Evolutionary conservation across 2,888 invertebrate species (phyloP), one percentile per base, ranked within the genome.

Genomic region (Lottia gigantea): DNA sequence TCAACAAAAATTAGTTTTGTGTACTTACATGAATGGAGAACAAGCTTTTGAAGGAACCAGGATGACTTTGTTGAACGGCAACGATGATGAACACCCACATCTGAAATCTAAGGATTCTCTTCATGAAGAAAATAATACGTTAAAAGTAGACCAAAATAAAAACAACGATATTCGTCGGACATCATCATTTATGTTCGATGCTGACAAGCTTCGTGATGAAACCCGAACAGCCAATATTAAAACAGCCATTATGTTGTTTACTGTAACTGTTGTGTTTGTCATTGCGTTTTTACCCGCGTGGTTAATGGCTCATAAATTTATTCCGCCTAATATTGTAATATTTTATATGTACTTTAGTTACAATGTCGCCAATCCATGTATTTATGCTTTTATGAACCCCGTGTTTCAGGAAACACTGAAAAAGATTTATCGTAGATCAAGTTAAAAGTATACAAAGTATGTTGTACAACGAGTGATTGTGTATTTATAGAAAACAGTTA

Each of bases 311-410:
- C 78, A 82, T n/a, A 68, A 77, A 14, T 64, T 85, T 25, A 75
- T 87, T 2, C 68, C 76, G 2, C 78, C 80, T 73, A 82, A 83
- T 67, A 73, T 80, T n/a, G 79, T 83, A 23, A 76, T 87, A 7
- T 88, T 88, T 75, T 87, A 88, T 74, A 78, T 86, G 68, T 88
- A 88, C 77, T 88, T 87, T 73, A 82, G 83, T 15, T 88, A 88
- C 76, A 88, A 88, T 74, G 87, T 87, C 31, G 87, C 86, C 66
- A 88, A 88, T 71, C 87, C 88, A 2, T 85, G 88, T 68, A 87
- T 88, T 66, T 88, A 88, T 73, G 86, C 87, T 46, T 88, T 88
- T 74, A 87, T 88, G 85, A 88, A 88, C 76, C 82, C 82, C 70
- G 83, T 83, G 67, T 86, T 86, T 72, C 76, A 84, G 63, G 79